Conservation (phyloP, 2,888 invertebrate genomes). For the Ecliptopera silaceata region DNA sequence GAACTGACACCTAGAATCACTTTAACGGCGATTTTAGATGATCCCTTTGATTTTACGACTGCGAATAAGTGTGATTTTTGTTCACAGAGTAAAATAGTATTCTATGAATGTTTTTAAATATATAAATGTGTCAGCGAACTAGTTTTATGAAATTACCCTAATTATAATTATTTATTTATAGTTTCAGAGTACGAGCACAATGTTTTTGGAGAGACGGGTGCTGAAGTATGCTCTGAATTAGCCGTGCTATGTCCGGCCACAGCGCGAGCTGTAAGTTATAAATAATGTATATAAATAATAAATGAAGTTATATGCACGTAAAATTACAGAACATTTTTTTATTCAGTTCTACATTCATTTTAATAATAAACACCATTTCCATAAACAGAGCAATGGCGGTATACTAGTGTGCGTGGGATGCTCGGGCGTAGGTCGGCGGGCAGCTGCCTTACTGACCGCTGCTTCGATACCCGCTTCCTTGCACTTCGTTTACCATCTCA, state of each 20-base stretch:
- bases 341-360: too few relatives aligned
- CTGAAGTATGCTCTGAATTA: constrained; percentile 66
- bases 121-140: too few relatives aligned
- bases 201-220: constrained; percentile 64
- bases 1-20: too few relatives aligned
- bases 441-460: constrained; percentile 89
- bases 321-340: too few relatives aligned
- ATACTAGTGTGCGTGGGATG: constrained; percentile 88
- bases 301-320: too few relatives aligned
- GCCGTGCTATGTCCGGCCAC: constrained; percentile 60
- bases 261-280: constrained; percentile 57
- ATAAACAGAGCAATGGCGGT: constrained; percentile 67
- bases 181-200: constrained; percentile 68
- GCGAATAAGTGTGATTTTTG: too few relatives aligned
- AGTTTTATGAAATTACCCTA: too few relatives aligned
- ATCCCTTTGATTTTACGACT: too few relatives aligned
- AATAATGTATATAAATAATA: too few relatives aligned
- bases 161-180: constrained; percentile 32
- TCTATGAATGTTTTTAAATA: too few relatives aligned
- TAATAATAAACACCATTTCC: background rate
- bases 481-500: constrained; percentile 56
- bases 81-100: too few relatives aligned
- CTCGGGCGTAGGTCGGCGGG: constrained; percentile 91
- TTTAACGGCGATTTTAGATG: too few relatives aligned
- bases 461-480: constrained; percentile 88